Evolutionary conservation across 2,888 invertebrate species (phyloP).

Genomic region (Orthosia gothica): DNA sequence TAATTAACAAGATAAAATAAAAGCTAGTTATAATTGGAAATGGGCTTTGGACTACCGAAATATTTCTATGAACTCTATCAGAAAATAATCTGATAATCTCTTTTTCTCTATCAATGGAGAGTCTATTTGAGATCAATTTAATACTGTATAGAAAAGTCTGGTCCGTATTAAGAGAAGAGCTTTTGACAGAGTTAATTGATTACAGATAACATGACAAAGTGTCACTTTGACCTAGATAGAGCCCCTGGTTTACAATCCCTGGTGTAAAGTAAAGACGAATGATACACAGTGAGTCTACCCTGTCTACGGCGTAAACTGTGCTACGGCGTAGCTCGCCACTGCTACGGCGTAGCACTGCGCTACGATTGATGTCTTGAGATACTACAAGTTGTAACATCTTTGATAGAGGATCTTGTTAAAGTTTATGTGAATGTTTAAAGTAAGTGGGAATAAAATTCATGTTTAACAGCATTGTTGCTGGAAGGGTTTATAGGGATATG

Average conservation of each 20-base stretch:
- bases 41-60: not conserved
- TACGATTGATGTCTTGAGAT: constrained; percentile 52
- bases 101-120: too few relatives aligned
- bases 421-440: constrained; percentile 28
- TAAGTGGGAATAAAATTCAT: not conserved
- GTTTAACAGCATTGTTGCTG: constrained; percentile 23
- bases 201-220: too few relatives aligned
- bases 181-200: too few relatives aligned
- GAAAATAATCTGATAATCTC: not conserved
- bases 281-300: constrained; percentile 33
- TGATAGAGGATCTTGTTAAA: constrained; percentile 23
- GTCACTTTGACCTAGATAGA: too few relatives aligned
- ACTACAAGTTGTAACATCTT: constrained; percentile 39
- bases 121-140: not conserved
- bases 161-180: too few relatives aligned
- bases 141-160: too few relatives aligned
- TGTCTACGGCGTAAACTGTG: constrained; percentile 23
- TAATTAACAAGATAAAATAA: too few relatives aligned
- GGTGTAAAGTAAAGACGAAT: constrained; percentile 51
- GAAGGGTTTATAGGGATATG: not conserved
- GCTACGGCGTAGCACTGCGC: constrained; percentile 35
- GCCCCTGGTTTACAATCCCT: constrained; percentile 19
- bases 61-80: too few relatives aligned
- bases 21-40: not conserved
- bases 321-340: constrained; percentile 37